These are phyloP conservation scores for Trogon melanurus DNA, from an alignment of 2,113 vertebrate genomes.

Conservation along the genomic window DNA sequence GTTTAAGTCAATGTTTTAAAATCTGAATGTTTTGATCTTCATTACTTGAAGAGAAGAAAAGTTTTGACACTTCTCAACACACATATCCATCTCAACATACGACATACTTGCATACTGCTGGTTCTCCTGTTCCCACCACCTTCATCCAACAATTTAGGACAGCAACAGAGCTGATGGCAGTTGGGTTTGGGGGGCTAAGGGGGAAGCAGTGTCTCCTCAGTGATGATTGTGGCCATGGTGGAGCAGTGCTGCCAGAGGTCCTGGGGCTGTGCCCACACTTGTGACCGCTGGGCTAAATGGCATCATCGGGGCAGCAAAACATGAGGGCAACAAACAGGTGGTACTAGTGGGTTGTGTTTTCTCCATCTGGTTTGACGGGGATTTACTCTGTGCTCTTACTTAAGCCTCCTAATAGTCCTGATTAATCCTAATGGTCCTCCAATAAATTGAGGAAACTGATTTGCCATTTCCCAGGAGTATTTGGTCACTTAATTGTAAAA, in stretches of 20 bases:
- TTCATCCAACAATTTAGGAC: not conserved
- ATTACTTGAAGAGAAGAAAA: not conserved
- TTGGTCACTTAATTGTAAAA: not conserved
- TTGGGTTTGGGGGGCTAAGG: accelerated
- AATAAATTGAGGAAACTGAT: not conserved
- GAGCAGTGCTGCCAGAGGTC: not conserved
- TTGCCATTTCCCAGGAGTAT: not conserved
- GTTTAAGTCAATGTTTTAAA: not conserved
- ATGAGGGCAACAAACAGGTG: no score
- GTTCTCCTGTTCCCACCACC: not conserved
- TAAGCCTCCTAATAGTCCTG: not conserved
- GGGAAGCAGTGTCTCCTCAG: not conserved
- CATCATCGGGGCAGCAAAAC: not conserved
- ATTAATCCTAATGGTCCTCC: not conserved
- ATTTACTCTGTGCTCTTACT: not conserved
- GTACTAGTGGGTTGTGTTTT: not conserved
- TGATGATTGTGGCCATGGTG: accelerated
- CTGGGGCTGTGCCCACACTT: accelerated
- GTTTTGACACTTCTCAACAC: not conserved
- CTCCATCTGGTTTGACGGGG: not conserved
- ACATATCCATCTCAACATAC: not conserved
- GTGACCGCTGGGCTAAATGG: accelerated
- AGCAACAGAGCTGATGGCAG: accelerated
- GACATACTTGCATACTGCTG: not conserved
- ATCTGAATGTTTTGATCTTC: not conserved